Evolutionary conservation across 2,888 invertebrate species (phyloP).

Genomic region (Buathra laborator): DNA sequence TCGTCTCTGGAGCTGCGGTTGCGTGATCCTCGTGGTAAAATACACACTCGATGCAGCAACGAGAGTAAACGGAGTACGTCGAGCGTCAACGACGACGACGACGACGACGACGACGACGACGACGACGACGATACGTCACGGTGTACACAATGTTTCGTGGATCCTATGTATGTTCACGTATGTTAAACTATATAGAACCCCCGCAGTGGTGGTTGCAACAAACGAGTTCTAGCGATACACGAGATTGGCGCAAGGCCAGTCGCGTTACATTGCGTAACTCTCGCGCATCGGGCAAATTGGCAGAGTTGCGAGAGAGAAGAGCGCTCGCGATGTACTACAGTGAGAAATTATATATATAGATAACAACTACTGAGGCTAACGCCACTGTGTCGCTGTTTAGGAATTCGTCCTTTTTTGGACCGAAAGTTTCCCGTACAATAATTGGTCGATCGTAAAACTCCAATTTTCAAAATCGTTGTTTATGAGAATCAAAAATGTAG

Average conservation of each 20-base stretch:
- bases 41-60: background rate
- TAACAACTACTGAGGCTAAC: background rate
- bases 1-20: slow-evolving; percentile 1
- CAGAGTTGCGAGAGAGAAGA: slow-evolving; percentile 49
- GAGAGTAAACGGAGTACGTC: slow-evolving; percentile 5
- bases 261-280: slow-evolving; percentile 78
- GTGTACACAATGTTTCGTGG: slow-evolving; percentile 2
- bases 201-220: slow-evolving; percentile 47
- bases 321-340: slow-evolving; percentile 46
- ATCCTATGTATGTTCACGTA: background rate
- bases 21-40: slow-evolving; percentile 25
- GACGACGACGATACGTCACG: background rate
- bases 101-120: slow-evolving; percentile 1
- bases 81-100: slow-evolving; percentile 7
- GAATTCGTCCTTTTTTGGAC: background rate
- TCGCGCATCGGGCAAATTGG: slow-evolving; percentile 67
- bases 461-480: too few species aligned
- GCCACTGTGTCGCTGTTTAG: background rate
- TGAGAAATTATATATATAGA: slow-evolving; percentile 14
- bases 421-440: background rate
- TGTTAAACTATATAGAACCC: background rate
- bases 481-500: too few species aligned
- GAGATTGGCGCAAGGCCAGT: slow-evolving; percentile 82
- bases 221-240: slow-evolving; percentile 75
- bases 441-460: background rate